Evolutionary conservation across 2,888 invertebrate species (phyloP), one percentile per base, ranked within the genome.

Genomic region (Aelia acuminata): DNA sequence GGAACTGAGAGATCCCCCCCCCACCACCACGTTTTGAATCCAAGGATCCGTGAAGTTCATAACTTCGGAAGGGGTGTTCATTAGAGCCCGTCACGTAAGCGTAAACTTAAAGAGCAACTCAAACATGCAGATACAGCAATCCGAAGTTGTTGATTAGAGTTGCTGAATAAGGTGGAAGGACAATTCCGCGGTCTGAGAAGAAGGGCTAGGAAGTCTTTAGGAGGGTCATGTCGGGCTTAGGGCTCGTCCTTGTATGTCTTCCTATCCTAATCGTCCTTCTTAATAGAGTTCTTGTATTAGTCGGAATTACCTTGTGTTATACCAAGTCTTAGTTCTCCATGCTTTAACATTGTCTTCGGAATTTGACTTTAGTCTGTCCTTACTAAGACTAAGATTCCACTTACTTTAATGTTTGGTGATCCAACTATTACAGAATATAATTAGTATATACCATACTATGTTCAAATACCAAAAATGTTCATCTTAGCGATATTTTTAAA

Each of bases 81-180:
- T 70, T 70, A 70, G 63, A 18, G 31, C 31, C 63, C 10, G 63
- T 31, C 63, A 70, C 31, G 63, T 70, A 70, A 70, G 63, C 31
- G 63, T 70, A 35, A 70, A 70, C 63, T 70, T 70, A 70, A 70
- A 70, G 63, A 70, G 63, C 8, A 70, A 70, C 63, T 70, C 80
- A 80, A 47, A 80, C 80, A 80, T 47, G 39, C 80, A 13, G 43
- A 47, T 43, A 43, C 43, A 80, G 43, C 80, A 39, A 80, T 80
- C 80, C 43, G 11, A 80, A 80, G n/a, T 80, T 80, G 80, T 43
- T n/a, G 80, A 80, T 80, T 80, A 80, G 39, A 11, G 43, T 39
- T 39, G n/a, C 43, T 43, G 43, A 47, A 80, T 47, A 39, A 80
- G 4, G 80, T 39, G 80, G 43, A 39, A 39, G 43, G 80, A 80